A percentile compares a stretch with the other conserved stretches of the same genome.
phyloP scores from a whole-genome alignment of 2,797 vertebrate genomes.

The Acanthiza pusilla region DNA sequence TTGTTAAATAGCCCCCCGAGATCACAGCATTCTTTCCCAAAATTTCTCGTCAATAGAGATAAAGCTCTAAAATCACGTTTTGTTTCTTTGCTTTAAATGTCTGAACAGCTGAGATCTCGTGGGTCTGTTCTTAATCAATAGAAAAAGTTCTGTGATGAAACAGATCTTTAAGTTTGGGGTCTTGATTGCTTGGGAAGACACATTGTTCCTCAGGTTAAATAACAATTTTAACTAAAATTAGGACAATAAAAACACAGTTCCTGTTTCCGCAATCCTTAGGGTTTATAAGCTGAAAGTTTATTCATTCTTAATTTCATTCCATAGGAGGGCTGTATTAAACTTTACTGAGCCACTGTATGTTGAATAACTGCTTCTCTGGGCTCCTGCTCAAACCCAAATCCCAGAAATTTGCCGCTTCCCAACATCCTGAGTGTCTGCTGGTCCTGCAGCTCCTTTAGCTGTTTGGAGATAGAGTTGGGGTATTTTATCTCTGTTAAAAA shows the following conservation, averaged over 20 bases:
- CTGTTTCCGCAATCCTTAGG: not conserved
- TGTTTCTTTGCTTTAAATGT: not conserved
- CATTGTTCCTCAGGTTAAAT: not conserved
- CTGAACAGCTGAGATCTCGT: not conserved
- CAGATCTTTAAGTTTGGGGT: not conserved
- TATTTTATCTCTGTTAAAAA: not conserved
- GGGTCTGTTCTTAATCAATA: not conserved
- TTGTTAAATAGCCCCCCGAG: not conserved
- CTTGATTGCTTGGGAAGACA: not conserved
- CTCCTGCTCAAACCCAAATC: not conserved
- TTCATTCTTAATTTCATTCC: not conserved
- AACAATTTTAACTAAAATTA: not conserved
- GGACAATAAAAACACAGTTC: not conserved
- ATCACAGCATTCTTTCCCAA: not conserved
- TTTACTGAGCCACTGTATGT: not conserved
- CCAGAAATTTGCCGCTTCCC: not conserved
- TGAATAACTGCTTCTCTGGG: not conserved
- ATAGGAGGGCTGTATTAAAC: not conserved
- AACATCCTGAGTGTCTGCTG: not conserved
- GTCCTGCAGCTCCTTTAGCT: not conserved
- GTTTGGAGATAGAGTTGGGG: not conserved
- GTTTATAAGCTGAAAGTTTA: not conserved
- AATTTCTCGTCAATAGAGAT: too few relatives aligned
- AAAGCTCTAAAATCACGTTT: accelerated
- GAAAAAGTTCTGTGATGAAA: not conserved